Evolutionary conservation across 2,797 vertebrate genomes (phyloP).

Genomic region (Sebastes itinus): DNA sequence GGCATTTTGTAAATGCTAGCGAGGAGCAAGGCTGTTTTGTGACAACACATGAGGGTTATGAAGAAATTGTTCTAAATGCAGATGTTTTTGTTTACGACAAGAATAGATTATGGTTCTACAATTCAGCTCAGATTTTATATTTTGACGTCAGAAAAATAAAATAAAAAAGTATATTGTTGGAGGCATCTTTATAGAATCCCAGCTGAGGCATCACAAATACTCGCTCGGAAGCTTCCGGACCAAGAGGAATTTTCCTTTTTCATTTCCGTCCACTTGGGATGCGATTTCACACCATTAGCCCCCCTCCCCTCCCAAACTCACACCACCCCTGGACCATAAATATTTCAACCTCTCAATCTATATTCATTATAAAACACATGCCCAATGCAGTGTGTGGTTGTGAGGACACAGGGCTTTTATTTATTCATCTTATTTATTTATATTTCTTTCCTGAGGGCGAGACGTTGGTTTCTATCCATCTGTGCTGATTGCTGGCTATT

Average conservation of each 20-base stretch:
- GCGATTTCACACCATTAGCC: slow-evolving; percentile 76
- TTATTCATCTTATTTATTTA: slow-evolving; percentile 88
- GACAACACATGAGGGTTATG: neutral
- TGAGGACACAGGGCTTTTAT: slow-evolving; percentile 82
- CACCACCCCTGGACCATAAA: slow-evolving; percentile 80
- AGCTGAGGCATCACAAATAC: slow-evolving; percentile 44
- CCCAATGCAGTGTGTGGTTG: slow-evolving; percentile 75
- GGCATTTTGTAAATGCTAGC: slow-evolving; percentile 37
- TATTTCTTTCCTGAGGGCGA: slow-evolving; percentile 81
- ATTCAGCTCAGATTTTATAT: neutral
- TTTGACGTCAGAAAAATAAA: neutral
- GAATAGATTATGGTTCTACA: neutral
- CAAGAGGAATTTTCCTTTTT: slow-evolving; percentile 62
- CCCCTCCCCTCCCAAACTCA: slow-evolving; percentile 48
- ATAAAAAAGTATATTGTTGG: neutral
- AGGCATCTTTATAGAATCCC: slow-evolving; percentile 23
- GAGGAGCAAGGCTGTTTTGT: neutral
- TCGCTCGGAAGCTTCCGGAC: slow-evolving; percentile 53
- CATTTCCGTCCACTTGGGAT: slow-evolving; percentile 66
- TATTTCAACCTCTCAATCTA: slow-evolving; percentile 86
- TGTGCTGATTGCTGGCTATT: slow-evolving; percentile 83
- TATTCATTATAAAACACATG: slow-evolving; percentile 87
- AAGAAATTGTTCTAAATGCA: neutral
- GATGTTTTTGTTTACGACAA: neutral
- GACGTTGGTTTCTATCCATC: slow-evolving; percentile 79